phyloP scores from a whole-genome alignment of 2,797 vertebrate genomes.

The Enoplosus armatus region DNA sequence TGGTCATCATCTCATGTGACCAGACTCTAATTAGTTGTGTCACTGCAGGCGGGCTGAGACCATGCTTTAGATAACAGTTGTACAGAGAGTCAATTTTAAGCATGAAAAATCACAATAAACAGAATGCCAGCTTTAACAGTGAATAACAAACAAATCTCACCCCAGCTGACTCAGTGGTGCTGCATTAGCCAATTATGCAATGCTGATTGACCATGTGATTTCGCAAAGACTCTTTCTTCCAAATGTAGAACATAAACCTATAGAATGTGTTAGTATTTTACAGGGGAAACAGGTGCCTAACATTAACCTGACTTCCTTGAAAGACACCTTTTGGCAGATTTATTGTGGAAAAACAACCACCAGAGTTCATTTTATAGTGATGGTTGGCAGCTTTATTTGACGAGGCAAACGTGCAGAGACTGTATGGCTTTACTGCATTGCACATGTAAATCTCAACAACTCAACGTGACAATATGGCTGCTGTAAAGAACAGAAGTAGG shows the following conservation, averaged over 20 bases:
- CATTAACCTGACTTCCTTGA: slow-evolving; percentile 9
- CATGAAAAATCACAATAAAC: slow-evolving; percentile 67
- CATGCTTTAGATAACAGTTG: slow-evolving; percentile 55
- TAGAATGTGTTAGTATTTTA: slow-evolving; percentile 8
- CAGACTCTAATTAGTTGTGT: slow-evolving; percentile 61
- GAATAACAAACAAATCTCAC: slow-evolving; percentile 78
- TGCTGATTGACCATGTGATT: slow-evolving; percentile 54
- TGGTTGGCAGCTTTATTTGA: slow-evolving; percentile 37
- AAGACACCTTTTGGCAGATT: slow-evolving; percentile 24
- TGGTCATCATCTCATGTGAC: slow-evolving; percentile 50
- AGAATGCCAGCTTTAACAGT: slow-evolving; percentile 71
- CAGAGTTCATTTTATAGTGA: slow-evolving; percentile 6
- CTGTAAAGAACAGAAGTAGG: not conserved
- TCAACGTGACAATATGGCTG: slow-evolving; percentile 2
- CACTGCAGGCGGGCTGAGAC: slow-evolving; percentile 52
- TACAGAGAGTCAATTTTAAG: slow-evolving; percentile 63
- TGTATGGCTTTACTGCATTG: slow-evolving; percentile 7
- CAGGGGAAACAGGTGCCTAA: not conserved
- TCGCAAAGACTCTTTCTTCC: slow-evolving; percentile 33
- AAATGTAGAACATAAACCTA: slow-evolving; percentile 52
- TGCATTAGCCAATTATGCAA: slow-evolving; percentile 67
- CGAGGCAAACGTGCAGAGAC: not conserved
- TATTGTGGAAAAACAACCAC: slow-evolving; percentile 24
- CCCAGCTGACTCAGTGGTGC: slow-evolving; percentile 67
- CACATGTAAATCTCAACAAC: slow-evolving; percentile 12